A percentile compares a stretch with the other conserved stretches of the same genome.
Evolutionary conservation across 2,888 invertebrate genomes (phyloP).

Genomic region (Deilephila porcellus): DNA sequence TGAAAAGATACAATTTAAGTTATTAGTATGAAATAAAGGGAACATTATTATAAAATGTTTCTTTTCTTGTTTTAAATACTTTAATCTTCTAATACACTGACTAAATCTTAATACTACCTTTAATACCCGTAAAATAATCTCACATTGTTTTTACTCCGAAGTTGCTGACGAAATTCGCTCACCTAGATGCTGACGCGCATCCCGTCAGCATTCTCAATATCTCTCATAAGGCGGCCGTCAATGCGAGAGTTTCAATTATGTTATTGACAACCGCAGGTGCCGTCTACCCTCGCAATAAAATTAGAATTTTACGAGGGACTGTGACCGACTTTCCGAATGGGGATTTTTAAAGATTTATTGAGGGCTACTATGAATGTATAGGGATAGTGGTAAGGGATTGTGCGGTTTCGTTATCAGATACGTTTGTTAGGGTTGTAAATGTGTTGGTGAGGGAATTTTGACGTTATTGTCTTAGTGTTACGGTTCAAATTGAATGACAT

Average conservation of each 20-base stretch:
- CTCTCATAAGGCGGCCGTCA: not conserved
- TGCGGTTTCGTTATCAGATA: not conserved
- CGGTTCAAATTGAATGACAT: not conserved
- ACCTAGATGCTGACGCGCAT: not conserved
- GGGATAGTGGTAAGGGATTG: not conserved
- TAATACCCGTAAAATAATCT: too few species aligned
- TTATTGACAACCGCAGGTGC: constrained; percentile 28
- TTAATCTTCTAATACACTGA: too few species aligned
- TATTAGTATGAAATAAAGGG: too few species aligned
- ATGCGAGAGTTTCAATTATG: constrained; percentile 26
- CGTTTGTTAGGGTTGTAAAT: not conserved
- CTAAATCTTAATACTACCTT: too few species aligned
- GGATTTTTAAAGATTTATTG: constrained; percentile 25
- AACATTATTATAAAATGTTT: too few species aligned
- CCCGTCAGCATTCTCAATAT: constrained; percentile 6
- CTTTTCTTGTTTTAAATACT: too few species aligned
- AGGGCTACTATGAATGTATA: not conserved
- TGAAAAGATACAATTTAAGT: too few species aligned
- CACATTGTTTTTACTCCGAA: not conserved
- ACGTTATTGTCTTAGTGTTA: not conserved
- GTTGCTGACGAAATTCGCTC: not conserved
- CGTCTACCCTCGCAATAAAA: constrained; percentile 8
- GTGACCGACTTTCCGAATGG: constrained; percentile 8
- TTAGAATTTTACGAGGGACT: constrained; percentile 18
- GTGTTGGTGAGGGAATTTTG: not conserved